These are phyloP conservation scores for Pseudoips prasinana DNA, from an alignment of 2,888 invertebrate species.

Conservation along the genomic window DNA sequence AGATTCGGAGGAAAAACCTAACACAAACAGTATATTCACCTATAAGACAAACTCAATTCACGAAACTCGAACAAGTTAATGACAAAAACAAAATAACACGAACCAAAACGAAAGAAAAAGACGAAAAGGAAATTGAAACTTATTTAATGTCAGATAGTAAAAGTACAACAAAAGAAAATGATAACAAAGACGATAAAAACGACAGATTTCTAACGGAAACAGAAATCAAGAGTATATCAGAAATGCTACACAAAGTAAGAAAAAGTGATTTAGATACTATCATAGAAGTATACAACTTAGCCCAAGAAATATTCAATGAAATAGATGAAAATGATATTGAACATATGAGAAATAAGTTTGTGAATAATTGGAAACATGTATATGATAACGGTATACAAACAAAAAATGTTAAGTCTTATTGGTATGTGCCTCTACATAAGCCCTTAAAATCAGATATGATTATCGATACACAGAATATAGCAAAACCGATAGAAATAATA, in stretches of 20 bases:
- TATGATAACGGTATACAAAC: too few relatives aligned
- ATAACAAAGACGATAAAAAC: slow-evolving; percentile 3
- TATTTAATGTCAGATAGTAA: background rate
- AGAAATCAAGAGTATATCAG: slow-evolving; percentile 60
- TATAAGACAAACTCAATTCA: slow-evolving; percentile 43
- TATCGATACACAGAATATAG: too few relatives aligned
- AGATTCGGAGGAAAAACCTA: slow-evolving; percentile 45
- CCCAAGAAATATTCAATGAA: slow-evolving; percentile 69
- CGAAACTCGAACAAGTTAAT: slow-evolving; percentile 16
- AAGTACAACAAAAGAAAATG: slow-evolving; percentile 9
- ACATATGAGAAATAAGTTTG: too few relatives aligned
- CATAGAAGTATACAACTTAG: slow-evolving; percentile 67
- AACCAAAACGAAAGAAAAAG: background rate
- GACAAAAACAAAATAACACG: slow-evolving; percentile 3
- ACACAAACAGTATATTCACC: slow-evolving; percentile 35
- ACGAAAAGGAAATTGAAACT: background rate
- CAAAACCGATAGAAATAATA: too few relatives aligned
- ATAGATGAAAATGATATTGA: slow-evolving; percentile 42
- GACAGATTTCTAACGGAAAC: slow-evolving; percentile 61
- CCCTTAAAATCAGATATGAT: slow-evolving; percentile 6
- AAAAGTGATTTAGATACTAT: slow-evolving; percentile 71
- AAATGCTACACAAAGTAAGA: slow-evolving; percentile 58
- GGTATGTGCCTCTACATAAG: slow-evolving; percentile 18
- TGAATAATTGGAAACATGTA: too few relatives aligned
- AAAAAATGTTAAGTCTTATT: slow-evolving; percentile 4